Evolutionary conservation across 2,888 invertebrate species (phyloP).

Genomic region (Lasioglossum villosulum): DNA sequence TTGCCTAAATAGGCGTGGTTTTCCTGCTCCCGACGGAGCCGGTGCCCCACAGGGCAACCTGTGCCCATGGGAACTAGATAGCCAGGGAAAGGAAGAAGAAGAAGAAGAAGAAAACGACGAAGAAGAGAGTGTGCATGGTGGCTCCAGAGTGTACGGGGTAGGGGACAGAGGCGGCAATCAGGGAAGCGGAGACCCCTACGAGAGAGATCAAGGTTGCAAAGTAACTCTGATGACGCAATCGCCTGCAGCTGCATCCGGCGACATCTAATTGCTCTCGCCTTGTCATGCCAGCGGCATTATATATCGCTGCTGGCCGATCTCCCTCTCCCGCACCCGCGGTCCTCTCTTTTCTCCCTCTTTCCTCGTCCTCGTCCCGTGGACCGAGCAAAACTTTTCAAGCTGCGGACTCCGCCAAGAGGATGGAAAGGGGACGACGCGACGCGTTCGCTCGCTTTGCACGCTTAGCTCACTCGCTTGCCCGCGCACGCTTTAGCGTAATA

Average conservation of each 20-base stretch:
- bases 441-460: neutral
- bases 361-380: slow-evolving; percentile 34
- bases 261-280: slow-evolving; percentile 81
- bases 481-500: slow-evolving; percentile 37
- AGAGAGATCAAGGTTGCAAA: slow-evolving; percentile 82
- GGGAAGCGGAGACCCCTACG: slow-evolving; percentile 69
- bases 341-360: slow-evolving; percentile 30
- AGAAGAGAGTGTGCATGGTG: slow-evolving; percentile 19
- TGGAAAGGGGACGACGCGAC: slow-evolving; percentile 26
- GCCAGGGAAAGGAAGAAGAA: neutral
- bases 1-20: neutral
- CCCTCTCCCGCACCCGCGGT: slow-evolving; percentile 44
- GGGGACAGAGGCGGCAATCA: slow-evolving; percentile 26
- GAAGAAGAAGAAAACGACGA: slow-evolving; percentile 9
- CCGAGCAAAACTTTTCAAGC: slow-evolving; percentile 45
- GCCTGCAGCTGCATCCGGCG: slow-evolving; percentile 83
- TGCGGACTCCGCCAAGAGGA: slow-evolving; percentile 22
- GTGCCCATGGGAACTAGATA: neutral
- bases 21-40: neutral
- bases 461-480: neutral
- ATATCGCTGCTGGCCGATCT: slow-evolving; percentile 67
- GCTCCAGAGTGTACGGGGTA: neutral
- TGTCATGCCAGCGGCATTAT: slow-evolving; percentile 74
- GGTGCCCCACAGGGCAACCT: neutral
- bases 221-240: slow-evolving; percentile 81